A percentile compares a stretch with the other conserved stretches of the same genome.
Conservation (phyloP, 1,140 invertebrate genomes). For the Pygmarrhopalites habei region DNA sequence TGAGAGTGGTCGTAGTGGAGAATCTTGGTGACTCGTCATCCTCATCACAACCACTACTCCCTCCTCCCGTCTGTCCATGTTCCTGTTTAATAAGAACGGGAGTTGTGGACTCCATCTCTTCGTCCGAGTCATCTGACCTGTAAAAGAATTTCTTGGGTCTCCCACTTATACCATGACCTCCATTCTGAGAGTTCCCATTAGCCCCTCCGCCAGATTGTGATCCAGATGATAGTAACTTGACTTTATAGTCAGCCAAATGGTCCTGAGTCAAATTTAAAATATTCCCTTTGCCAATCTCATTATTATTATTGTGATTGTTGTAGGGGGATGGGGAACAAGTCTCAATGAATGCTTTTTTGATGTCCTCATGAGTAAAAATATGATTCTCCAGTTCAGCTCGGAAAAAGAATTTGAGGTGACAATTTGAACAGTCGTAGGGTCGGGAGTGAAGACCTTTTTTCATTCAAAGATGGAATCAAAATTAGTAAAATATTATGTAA, state of each 20-base stretch:
- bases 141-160: slow-evolving; percentile 39
- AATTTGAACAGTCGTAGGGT: slow-evolving; percentile 75
- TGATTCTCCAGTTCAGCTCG: slow-evolving; percentile 85
- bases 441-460: slow-evolving; percentile 60
- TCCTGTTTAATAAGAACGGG: slow-evolving; percentile 22
- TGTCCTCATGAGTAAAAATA: slow-evolving; percentile 49
- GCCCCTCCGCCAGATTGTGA: neutral
- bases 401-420: slow-evolving; percentile 83
- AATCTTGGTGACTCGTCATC: no score
- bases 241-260: neutral
- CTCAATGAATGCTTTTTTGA: slow-evolving; percentile 22
- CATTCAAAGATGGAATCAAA: no score
- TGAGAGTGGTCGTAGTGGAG: no score
- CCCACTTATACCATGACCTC: slow-evolving; percentile 9
- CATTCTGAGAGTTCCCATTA: slow-evolving; percentile 10
- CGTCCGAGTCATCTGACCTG: slow-evolving; percentile 37
- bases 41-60: no score
- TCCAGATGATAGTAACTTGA: neutral
- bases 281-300: neutral
- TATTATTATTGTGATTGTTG: neutral
- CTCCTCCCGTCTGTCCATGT: no score
- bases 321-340: slow-evolving; percentile 5
- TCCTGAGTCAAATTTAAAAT: slow-evolving; percentile 23
- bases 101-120: slow-evolving; percentile 37
- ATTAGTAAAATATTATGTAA: no score